Percentiles rank a stretch among this genome's conserved stretches.
phyloP scores from a whole-genome alignment of 1,140 invertebrate species.

The Plutomurus gul region DNA sequence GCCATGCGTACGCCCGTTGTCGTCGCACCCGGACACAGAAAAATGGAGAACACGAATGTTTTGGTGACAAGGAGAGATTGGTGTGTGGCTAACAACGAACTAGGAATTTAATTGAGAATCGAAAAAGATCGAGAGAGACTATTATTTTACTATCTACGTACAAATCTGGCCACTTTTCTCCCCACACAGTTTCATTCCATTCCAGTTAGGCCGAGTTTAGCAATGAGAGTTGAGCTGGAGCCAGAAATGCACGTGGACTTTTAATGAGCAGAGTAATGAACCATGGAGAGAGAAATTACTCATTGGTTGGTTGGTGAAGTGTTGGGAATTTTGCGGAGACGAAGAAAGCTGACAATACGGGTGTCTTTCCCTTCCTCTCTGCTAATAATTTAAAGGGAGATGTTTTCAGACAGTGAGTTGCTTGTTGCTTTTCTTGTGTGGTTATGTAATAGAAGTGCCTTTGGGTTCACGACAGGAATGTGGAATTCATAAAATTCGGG shows the following conservation, averaged over 20 bases:
- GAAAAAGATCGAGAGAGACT: no score
- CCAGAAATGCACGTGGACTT: slow-evolving; percentile 41
- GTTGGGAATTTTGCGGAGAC: slow-evolving; percentile 13
- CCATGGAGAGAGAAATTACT: slow-evolving; percentile 34
- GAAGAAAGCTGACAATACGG: background rate
- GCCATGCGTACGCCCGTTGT: no score
- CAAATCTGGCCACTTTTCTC: no score
- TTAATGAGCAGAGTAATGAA: slow-evolving; percentile 52
- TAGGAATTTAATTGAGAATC: background rate
- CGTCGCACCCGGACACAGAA: no score
- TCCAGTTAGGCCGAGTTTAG: background rate
- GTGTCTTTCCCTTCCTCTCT: slow-evolving; percentile 23
- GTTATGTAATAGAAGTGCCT: background rate
- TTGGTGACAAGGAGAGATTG: slow-evolving; percentile 7
- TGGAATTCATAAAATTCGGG: slow-evolving; percentile 41
- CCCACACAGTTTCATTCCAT: no score
- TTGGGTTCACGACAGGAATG: slow-evolving; percentile 31
- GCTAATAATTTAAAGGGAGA: slow-evolving; percentile 38
- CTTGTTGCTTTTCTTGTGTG: background rate
- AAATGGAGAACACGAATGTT: no score
- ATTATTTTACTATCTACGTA: no score
- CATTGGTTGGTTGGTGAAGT: slow-evolving; percentile 34
- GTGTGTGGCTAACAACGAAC: slow-evolving; percentile 8
- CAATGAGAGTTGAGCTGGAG: slow-evolving; percentile 4
- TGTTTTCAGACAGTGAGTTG: background rate